Evolutionary conservation across 2,113 vertebrate species (phyloP).

Genomic region (Euleptes europaea): DNA sequence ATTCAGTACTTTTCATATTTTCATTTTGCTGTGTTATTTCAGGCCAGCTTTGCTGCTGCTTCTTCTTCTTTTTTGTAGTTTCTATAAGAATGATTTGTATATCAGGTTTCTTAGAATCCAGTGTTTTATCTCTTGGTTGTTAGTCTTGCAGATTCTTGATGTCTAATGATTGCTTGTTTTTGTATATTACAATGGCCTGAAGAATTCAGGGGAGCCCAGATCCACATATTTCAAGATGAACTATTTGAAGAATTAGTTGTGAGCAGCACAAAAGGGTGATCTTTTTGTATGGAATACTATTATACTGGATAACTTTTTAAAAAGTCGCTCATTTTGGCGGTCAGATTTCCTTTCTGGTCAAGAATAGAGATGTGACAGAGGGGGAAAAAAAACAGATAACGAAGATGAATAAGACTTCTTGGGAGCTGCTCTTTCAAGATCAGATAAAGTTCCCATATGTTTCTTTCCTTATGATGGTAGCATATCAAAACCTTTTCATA

Average conservation of each 20-base stretch:
- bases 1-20: neutral
- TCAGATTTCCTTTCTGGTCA: conserved; percentile 38
- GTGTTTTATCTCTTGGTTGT: conserved; percentile 28
- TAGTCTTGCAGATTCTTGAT: neutral
- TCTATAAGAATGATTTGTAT: neutral
- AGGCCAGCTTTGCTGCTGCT: conserved; percentile 7
- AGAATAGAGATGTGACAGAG: conserved; percentile 52
- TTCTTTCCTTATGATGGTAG: conserved; percentile 22
- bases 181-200: conserved; percentile 7
- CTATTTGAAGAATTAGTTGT: conserved; percentile 10
- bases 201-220: conserved; percentile 21
- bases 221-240: conserved; percentile 42
- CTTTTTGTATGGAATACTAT: conserved; percentile 33
- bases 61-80: neutral
- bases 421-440: conserved; percentile 72
- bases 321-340: conserved; percentile 40
- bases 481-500: conserved; percentile 58
- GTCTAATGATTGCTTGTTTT: conserved; percentile 10
- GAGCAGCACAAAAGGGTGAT: conserved; percentile 5
- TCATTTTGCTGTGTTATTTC: neutral
- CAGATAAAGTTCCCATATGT: conserved; percentile 69
- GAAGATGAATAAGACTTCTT: conserved; percentile 61
- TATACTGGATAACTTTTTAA: conserved; percentile 32
- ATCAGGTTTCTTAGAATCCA: conserved; percentile 8
- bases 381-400: neutral